Base-by-base conservation (phyloP, 2,888 invertebrate species). In the Chrysomela aeneicollis region DNA sequence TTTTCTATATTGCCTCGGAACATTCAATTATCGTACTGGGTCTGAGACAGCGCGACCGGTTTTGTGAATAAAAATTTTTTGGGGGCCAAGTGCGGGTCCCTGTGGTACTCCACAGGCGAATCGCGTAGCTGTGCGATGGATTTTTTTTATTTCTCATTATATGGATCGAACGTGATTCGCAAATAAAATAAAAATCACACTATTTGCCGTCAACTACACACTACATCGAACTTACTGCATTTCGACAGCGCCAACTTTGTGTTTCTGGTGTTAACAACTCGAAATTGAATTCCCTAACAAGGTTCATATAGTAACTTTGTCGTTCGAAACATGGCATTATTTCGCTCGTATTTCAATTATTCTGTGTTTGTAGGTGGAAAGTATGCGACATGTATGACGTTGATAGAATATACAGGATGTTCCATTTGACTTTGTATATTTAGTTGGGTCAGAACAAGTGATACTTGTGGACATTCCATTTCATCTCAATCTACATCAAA, bases 261-360 rank as follows among this genome's bases (percentile, higher is more conserved):
- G 57, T 46, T 57, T 46, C 26, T 42, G 46, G 46, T 15, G 46
- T 57, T 46, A 57, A 57, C 57, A 57, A 57, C 57, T 57, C 46
- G 30, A 46, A 57, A 57, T 57, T 57, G 22, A 57, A 57, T 57
- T 57, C 57, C 47, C 46, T 57, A 47, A 57, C 57, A 57, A 57
- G 57, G 57, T 57, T 57, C 57, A 22, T 22, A 55, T 19, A 37
- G 42, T 19, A 37, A 26, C 42, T 46, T 57, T 32, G 49, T 49
- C 17, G 22, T 17, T 17, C 17, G 46, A 26, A 30, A 46, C 46
- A 57, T 6, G 57, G 30, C 26, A 57, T 57, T 47, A 57, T 57
- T 57, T 46, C 12, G 17, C 46, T 47, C 57, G 57, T 22, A 46
- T 57, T 57, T 57, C 21, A 57, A 57, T 57, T 47, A 57, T 47